Conservation (phyloP, 2,888 invertebrate species). For the Arge pagana region DNA sequence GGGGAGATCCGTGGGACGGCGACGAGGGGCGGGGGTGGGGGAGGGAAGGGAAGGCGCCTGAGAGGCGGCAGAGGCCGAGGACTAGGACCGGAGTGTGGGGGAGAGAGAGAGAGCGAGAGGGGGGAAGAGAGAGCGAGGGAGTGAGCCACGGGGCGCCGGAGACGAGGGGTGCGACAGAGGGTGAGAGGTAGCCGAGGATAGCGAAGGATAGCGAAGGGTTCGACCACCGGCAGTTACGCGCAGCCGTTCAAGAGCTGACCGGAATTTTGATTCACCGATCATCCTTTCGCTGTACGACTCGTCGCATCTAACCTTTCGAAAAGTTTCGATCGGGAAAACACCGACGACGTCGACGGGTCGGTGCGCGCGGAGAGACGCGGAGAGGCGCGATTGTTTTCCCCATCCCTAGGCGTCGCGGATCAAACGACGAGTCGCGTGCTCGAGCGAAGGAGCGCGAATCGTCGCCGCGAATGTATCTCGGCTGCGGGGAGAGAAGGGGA, state of each 20-base stretch:
- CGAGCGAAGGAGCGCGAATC: constrained; percentile 10
- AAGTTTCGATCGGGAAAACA: no score
- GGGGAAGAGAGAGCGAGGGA: no score
- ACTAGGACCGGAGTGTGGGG: constrained; percentile 17
- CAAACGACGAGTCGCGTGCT: not conserved
- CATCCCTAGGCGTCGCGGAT: no score
- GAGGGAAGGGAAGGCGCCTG: constrained; percentile 33
- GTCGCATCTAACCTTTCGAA: not conserved
- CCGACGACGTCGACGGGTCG: no score
- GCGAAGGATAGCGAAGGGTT: constrained; percentile 46
- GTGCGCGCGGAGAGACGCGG: no score
- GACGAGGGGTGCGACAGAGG: constrained; percentile 2
- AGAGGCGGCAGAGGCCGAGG: constrained; percentile 32
- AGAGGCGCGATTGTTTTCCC: no score
- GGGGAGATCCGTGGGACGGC: no score
- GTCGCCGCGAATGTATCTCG: not conserved
- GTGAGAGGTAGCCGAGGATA: constrained; percentile 18
- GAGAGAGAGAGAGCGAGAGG: constrained; percentile 8
- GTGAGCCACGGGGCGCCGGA: no score
- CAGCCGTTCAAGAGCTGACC: constrained; percentile 44
- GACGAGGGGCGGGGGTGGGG: constrained; percentile 12
- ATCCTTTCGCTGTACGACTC: not conserved
- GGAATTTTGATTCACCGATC: constrained; percentile 31
- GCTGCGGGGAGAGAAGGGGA: not conserved
- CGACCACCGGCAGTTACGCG: constrained; percentile 49